Evolutionary conservation across 2,797 vertebrate species (phyloP), one percentile per base, ranked within the genome.

Genomic region (Manis pentadactyla): DNA sequence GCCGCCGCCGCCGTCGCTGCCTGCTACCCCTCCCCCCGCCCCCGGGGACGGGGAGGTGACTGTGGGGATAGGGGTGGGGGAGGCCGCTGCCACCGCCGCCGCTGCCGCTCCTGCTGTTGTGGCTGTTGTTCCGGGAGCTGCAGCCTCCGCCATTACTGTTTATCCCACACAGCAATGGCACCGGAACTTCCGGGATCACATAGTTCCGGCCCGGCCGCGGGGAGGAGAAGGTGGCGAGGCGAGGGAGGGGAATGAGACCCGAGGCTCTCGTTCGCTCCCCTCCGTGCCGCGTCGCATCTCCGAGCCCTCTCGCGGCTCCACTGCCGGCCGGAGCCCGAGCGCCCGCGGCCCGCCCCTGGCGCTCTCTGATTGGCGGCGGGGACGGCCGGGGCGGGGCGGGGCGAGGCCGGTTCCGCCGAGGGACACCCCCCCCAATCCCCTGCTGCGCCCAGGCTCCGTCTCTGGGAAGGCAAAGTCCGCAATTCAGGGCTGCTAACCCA

Each of bases 91-190:
- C 92, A 78, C 97, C 89, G 94, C 98, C 29, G 97, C 98, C 94
- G 97, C 98, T 31, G 96, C 87, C 81, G 96, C 97, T 91, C 92
- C 96, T 61, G 96, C 97, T 93, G 98, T 97, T 94, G 97, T 97
- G 95, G 97, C 98, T 98, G 98, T 98, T 98, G 98, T 98, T 98
- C 98, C 98, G 86, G 98, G 98, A 98, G 99, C 99, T 98, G 99
- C 99, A 99, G 99, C 99, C 99, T 99, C 99, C 99, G 99, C 99
- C 99, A 99, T 99, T 99, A 99, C 99, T 99, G 99, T 99, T 99
- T 99, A 99, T 99, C 99, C 99, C 99, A 98, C 98, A 97, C 98
- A 96, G 98, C 98, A 98, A 96, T 97, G 98, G 98, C 98, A 97
- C 99, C 99, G 99, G 99, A 99, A 99, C 98, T 99, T 99, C 99